Conservation (phyloP, 2,113 vertebrate genomes). For the Saiga tatarica region DNA sequence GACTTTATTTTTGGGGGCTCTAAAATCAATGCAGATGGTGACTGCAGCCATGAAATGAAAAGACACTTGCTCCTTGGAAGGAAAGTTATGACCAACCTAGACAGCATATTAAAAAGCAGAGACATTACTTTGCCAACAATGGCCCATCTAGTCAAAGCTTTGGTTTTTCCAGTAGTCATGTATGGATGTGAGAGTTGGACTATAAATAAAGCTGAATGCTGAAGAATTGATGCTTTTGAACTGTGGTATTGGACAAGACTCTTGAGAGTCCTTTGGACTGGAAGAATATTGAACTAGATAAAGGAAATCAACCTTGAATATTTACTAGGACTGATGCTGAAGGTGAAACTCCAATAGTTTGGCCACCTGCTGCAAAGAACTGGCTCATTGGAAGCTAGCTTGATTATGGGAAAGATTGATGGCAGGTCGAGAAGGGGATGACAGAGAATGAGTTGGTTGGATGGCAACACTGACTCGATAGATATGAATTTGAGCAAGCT, state of each 20-base stretch:
- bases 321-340: background rate
- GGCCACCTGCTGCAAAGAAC: background rate
- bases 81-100: background rate
- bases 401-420: background rate
- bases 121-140: background rate
- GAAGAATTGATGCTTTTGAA: background rate
- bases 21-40: background rate
- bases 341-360: background rate
- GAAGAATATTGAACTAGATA: background rate
- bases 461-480: background rate
- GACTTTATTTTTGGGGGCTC: fast-evolving
- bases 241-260: background rate
- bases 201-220: background rate
- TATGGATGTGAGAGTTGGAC: background rate
- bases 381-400: background rate
- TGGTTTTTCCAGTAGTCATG: background rate
- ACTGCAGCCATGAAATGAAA: background rate
- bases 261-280: background rate
- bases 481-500: background rate
- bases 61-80: background rate
- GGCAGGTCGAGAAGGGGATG: background rate
- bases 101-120: background rate
- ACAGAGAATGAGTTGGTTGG: background rate
- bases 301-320: background rate
- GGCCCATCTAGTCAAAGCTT: background rate